Base-by-base conservation (phyloP, 2,797 vertebrate genomes). In the Leptoclinus maculatus region DNA sequence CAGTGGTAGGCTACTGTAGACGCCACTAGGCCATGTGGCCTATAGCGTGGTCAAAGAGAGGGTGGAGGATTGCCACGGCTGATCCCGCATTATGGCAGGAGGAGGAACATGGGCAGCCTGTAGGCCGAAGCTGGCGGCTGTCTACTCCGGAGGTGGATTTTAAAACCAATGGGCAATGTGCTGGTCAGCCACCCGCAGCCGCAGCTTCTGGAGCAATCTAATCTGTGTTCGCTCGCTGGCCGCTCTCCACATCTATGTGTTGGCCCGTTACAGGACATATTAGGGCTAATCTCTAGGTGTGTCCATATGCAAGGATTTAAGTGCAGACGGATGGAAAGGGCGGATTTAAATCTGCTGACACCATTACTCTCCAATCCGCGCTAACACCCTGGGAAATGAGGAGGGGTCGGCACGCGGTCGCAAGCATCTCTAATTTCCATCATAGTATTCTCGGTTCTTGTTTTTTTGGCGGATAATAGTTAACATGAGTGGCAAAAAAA, bases 241-340 rank as follows among this genome's bases (percentile, higher is more conserved):
- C 17, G 14, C 41, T 74, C 66, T 87, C 87, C 85, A 84, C 81
- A 71, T 79, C 76, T 39, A 62, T 58, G 60, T 79, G 85, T 82
- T 70, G 78, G 73, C 75, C 80, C 63, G 71, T 82, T 74, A 77
- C 66, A 82, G 41, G 70, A 84, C 78, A 89, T 79, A 88, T 87
- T 88, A 88, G 74, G 83, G 90, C 86, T 92, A 92, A 93, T 92
- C 89, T 90, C 86, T 85, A 85, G 88, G 83, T 90, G 82, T 86
- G 84, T 71, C 87, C 85, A 85, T 88, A 89, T 88, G 86, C 80
- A 84, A 43, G 59, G 83, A 85, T 67, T 89, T 92, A 87, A 80
- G 84, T 82, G 78, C 84, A 89, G 71, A 88, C 32, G 75, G 81
- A 87, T 88, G 65, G 75, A 85, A 72, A 87, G 86, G 74, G 75